Evolutionary conservation across 2,888 invertebrate genomes (phyloP).

Genomic region (Polyommatus iphigenia): DNA sequence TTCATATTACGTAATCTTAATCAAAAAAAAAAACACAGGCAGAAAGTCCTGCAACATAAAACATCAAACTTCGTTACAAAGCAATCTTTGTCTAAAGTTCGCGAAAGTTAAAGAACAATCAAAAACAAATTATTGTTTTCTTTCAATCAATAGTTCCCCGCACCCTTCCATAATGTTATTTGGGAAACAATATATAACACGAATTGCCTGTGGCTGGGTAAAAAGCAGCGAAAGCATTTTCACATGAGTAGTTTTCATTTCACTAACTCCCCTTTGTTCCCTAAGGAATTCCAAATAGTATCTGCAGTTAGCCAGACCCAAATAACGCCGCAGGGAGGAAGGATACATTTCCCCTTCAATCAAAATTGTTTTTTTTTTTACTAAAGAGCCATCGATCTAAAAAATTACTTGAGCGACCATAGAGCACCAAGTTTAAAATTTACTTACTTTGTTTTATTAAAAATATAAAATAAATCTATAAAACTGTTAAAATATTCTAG

Average conservation of each 20-base stretch:
- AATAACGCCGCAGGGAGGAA: conserved; percentile 63
- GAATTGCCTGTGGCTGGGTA: conserved; percentile 75
- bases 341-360: conserved; percentile 52
- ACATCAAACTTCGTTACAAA: neutral
- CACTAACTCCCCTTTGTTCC: conserved; percentile 66
- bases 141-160: conserved; percentile 33
- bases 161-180: conserved; percentile 52
- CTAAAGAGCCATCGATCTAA: conserved; percentile 34
- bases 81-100: conserved; percentile 6
- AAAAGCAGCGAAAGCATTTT: conserved; percentile 78
- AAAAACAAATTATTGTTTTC: conserved; percentile 44
- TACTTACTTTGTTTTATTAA: too few relatives aligned
- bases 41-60: neutral
- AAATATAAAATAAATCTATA: neutral
- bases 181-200: conserved; percentile 66
- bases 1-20: too few relatives aligned
- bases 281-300: conserved; percentile 73
- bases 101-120: conserved; percentile 16
- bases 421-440: neutral
- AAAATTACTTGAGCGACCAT: conserved; percentile 35
- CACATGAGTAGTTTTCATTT: conserved; percentile 76
- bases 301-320: conserved; percentile 63
- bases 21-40: too few relatives aligned
- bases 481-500: neutral
- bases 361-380: conserved; percentile 54